These are phyloP conservation scores for Trididemnum clinides DNA, from an alignment of 23 tunicate species.

Conservation along the genomic window DNA sequence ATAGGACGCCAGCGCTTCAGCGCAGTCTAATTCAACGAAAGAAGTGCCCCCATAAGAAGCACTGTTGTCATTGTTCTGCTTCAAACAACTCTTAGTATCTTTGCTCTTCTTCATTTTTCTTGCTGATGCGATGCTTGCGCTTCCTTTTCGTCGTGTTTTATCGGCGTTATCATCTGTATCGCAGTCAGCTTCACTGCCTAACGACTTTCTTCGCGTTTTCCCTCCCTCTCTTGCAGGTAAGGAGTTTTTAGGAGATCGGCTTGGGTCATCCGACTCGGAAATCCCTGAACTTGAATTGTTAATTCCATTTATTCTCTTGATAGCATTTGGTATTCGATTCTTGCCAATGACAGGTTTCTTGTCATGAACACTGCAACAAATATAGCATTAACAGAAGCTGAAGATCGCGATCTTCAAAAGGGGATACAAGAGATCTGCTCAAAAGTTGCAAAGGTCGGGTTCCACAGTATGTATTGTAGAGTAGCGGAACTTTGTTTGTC, in stretches of 20 bases:
- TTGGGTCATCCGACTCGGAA: constrained; percentile 62
- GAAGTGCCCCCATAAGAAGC: constrained; percentile 53
- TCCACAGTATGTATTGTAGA: too few relatives aligned
- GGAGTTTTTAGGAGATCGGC: background rate
- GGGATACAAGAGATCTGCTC: too few relatives aligned
- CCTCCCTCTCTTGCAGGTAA: background rate
- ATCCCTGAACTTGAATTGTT: constrained; percentile 26
- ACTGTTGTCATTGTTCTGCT: background rate
- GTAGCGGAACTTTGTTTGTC: too few relatives aligned
- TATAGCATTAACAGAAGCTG: too few relatives aligned
- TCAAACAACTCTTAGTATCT: constrained; percentile 13
- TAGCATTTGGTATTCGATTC: too few relatives aligned
- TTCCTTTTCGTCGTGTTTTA: background rate
- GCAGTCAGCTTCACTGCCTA: constrained; percentile 56
- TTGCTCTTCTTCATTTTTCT: background rate
- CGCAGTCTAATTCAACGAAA: constrained; percentile 45
- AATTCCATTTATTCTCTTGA: constrained; percentile 8
- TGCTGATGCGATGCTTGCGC: background rate
- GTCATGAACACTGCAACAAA: too few relatives aligned
- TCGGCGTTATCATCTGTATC: constrained; percentile 58
- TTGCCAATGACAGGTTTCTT: too few relatives aligned
- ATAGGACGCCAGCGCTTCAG: constrained; percentile 49
- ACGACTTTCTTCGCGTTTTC: background rate
- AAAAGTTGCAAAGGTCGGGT: background rate
- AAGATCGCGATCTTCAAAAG: too few relatives aligned